Evolutionary conservation across 2,888 invertebrate genomes (phyloP), one percentile per base, ranked within the genome.

Genomic region (Sinodicranocentrus sp.): DNA sequence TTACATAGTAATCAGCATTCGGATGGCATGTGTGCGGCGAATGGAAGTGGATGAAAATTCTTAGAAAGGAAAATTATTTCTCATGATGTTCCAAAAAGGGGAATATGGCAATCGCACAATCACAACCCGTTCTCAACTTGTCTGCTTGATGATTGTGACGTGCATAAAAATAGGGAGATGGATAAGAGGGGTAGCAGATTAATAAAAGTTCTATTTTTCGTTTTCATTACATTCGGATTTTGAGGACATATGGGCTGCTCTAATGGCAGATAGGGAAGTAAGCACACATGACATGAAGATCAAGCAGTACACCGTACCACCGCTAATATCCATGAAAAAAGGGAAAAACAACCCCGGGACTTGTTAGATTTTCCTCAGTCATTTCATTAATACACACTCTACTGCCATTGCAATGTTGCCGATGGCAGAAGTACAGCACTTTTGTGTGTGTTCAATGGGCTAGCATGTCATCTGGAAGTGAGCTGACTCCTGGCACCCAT

Each of bases 381-480:
- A 48, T 48, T 48, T 48, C 52, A 67, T 67, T 43, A 44, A 43
- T 33, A 17, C 48, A 8, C 19, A 2, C 19, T 52, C 33, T 33
- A 33, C 33, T 33, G 5, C 10, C 33, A 52, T n/a, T 52, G 52
- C 17, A 52, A 19, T 17, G 52, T 70, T 33, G 71, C 54, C 71
- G 19, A 23, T 68, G 48, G 68, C 52, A 67, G 43, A 43, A 67
- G 17, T 2, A 43, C 43, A 43, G 43, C 39, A 67, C 39, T 39
- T 39, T 3, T 54, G 54, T 54, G 54, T 43, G 54, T 57, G 61
- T n/a, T n/a, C n/a, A n/a, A n/a, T n/a, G n/a, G n/a, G n/a, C n/a
- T n/a, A n/a, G n/a, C 43, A 73, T 61, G 72, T 73, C 72, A 73
- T 73, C 72, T 73, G 72, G 72, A 73, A 61, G 25, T 73, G 59